Base-by-base conservation (phyloP, 2,797 vertebrate genomes). In the Muraenolepis orangiensis region DNA sequence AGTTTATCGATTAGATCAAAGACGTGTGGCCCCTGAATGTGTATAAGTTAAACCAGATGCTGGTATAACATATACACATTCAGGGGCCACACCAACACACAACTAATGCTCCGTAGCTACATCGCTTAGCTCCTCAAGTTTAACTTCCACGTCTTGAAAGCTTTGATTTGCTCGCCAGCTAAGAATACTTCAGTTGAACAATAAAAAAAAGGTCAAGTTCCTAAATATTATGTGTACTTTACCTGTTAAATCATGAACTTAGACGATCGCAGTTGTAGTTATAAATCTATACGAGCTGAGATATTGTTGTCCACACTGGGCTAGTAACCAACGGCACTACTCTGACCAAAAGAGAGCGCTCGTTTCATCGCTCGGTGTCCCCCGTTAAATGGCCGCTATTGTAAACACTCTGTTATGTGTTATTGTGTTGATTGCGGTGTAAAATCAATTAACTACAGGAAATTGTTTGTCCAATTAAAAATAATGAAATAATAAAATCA, bases 301-400 rank as follows among this genome's bases (percentile, higher is more conserved):
- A 26, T 3, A 34, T 7, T 26, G 23, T 64, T 26, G 57, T 57
- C 20, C 57, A 64, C 8, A 64, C 8, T n/a, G 57, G 51, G 57
- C 57, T 64, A 13, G 23, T 26, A 64, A 64, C 57, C n/a, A 26
- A 64, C n/a, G 7, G 23, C 75, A 71, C 76, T 70, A 5, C 46
- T 12, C 32, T 81, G 72, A 75, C 77, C 32, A 3, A 79, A 26
- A 0, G 28, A 0, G 77, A 75, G 0, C 28, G 90, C 84, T 90
- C 80, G 87, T 87, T 92, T 88, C 34, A 38, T 0, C 0, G 10
- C 31, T 74, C 81, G 32, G 86, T 73, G 38, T 78, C 81, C 75
- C 80, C 87, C 81, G 81, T 0, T 26, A 23, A 64, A 78, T 81
- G 76, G 81, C 87, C 82, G 81, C 31, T 29, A 34, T 34, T 64